phyloP scores from a whole-genome alignment of 1,140 invertebrate genomes.

The Diploscapter pachys region DNA sequence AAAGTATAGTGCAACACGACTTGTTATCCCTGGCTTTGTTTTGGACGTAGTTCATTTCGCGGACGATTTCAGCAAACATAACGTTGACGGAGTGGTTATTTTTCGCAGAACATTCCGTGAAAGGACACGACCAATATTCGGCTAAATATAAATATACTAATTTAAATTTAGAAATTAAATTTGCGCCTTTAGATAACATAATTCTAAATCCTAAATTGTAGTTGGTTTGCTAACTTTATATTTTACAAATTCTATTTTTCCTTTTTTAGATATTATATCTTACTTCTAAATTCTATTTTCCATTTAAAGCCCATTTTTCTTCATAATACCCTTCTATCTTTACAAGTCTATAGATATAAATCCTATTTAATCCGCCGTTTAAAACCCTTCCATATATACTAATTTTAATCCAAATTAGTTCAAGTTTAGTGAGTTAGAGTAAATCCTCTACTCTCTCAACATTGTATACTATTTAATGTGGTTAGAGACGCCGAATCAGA shows the following conservation, averaged over 20 bases:
- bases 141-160: conserved; percentile 65
- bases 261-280: neutral
- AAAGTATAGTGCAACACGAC: conserved; percentile 26
- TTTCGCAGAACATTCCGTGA: conserved; percentile 97
- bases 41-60: conserved; percentile 77
- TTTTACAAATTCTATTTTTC: conserved; percentile 59
- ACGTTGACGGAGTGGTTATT: conserved; percentile 97
- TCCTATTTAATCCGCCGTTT: too few species aligned
- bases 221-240: conserved; percentile 66
- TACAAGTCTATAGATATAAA: too few species aligned
- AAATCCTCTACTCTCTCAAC: too few species aligned
- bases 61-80: conserved; percentile 96
- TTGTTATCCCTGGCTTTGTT: conserved; percentile 37
- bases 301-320: too few species aligned
- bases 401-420: too few species aligned
- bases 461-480: too few species aligned
- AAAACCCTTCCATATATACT: too few species aligned
- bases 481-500: neutral
- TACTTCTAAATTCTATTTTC: too few species aligned
- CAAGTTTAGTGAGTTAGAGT: too few species aligned
- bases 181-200: conserved; percentile 59
- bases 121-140: conserved; percentile 90
- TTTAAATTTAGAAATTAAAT: neutral
- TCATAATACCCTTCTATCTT: too few species aligned
- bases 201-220: conserved; percentile 60